These are phyloP conservation scores for Zophobas morio DNA, from an alignment of 1,140 invertebrate genomes.

Conservation along the genomic window DNA sequence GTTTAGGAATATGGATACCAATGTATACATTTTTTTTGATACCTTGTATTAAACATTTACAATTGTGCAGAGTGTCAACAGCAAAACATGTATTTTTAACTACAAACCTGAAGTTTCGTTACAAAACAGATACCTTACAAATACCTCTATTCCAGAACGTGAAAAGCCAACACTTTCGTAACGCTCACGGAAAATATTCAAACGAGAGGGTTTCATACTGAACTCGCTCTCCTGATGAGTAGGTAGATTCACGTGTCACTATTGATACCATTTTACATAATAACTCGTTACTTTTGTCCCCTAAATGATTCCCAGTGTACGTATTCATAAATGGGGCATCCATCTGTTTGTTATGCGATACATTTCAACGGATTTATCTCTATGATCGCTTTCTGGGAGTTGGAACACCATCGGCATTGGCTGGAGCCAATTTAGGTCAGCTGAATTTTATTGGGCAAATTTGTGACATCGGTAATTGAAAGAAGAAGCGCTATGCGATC, in stretches of 20 bases:
- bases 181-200: background rate
- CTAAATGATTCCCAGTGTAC: constrained; percentile 1
- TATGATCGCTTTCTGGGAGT: constrained; percentile 11
- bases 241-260: background rate
- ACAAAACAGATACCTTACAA: background rate
- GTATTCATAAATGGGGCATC: constrained; percentile 20
- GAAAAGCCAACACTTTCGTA: background rate
- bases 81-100: too few species aligned
- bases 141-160: background rate
- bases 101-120: too few species aligned
- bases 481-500: constrained; percentile 1
- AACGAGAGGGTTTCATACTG: too few species aligned
- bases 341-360: constrained; percentile 36
- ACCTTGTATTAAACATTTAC: too few species aligned
- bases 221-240: too few species aligned
- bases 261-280: constrained; percentile 20
- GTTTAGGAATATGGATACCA: too few species aligned
- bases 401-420: background rate
- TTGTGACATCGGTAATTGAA: constrained; percentile 14
- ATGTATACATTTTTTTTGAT: too few species aligned
- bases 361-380: constrained; percentile 25
- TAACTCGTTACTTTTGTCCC: constrained; percentile 4
- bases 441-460: constrained; percentile 26
- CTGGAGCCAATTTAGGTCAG: constrained; percentile 28
- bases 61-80: too few species aligned